Evolutionary conservation across 1,140 invertebrate species (phyloP).

Genomic region (Neelides sp.): DNA sequence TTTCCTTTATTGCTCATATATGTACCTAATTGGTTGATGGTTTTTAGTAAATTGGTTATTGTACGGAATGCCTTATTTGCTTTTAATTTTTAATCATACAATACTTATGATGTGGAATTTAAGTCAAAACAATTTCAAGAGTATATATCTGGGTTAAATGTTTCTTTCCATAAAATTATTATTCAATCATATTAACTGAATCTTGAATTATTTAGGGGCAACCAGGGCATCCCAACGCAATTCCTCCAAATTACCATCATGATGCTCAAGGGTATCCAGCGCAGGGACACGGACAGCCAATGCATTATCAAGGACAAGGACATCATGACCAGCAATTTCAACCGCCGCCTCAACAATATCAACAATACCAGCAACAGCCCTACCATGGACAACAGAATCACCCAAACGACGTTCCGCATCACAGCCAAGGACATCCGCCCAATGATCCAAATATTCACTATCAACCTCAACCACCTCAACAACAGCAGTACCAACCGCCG

Average conservation of each 20-base stretch:
- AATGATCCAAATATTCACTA: slow-evolving; percentile 20
- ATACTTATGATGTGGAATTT: neutral
- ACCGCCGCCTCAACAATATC: slow-evolving; percentile 22
- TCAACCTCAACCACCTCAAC: slow-evolving; percentile 17
- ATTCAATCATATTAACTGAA: slow-evolving; percentile 6
- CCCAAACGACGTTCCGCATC: slow-evolving; percentile 7
- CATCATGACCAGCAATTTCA: slow-evolving; percentile 26
- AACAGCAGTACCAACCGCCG: slow-evolving; percentile 18
- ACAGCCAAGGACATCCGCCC: slow-evolving; percentile 30
- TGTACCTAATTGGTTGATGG: no score
- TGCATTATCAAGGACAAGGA: slow-evolving; percentile 15
- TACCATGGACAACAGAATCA: slow-evolving; percentile 26
- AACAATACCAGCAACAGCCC: slow-evolving; percentile 23
- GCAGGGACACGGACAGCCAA: slow-evolving; percentile 18
- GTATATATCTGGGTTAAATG: no score
- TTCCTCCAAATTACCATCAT: slow-evolving; percentile 11
- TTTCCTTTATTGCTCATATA: no score
- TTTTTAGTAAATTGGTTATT: no score
- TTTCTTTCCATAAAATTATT: slow-evolving; percentile 12
- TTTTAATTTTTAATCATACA: no score
- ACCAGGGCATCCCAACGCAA: neutral
- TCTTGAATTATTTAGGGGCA: no score
- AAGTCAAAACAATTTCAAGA: slow-evolving; percentile 9
- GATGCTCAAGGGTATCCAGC: slow-evolving; percentile 23
- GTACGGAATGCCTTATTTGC: no score